phyloP scores from a whole-genome alignment of 2,797 vertebrate species.

The Zenarchopterus dispar region DNA sequence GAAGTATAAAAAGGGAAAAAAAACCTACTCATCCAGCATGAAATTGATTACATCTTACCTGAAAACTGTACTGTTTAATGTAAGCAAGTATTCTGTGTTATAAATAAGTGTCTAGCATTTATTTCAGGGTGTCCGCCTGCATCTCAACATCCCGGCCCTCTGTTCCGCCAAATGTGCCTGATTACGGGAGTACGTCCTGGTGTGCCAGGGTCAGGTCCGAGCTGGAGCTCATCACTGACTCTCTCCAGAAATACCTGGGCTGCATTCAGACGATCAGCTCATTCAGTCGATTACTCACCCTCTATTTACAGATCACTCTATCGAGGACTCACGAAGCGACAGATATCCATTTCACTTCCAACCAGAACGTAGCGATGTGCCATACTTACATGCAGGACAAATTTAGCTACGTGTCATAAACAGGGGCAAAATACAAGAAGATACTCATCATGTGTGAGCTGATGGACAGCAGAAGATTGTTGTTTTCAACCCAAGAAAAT shows the following conservation, averaged over 20 bases:
- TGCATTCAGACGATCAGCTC: background rate
- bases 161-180: background rate
- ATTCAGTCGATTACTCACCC: background rate
- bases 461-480: no score
- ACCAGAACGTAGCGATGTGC: background rate
- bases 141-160: background rate
- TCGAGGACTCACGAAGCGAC: background rate
- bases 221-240: background rate
- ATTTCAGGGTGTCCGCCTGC: no score
- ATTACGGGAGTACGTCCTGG: background rate
- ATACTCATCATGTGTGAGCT: no score
- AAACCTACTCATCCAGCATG: background rate
- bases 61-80: background rate
- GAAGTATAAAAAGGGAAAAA: background rate
- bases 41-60: background rate
- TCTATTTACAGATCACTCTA: no score
- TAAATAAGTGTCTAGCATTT: background rate
- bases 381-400: background rate
- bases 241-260: background rate
- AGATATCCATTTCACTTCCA: background rate
- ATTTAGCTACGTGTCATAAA: background rate
- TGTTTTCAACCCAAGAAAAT: no score
- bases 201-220: background rate
- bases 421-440: no score
- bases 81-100: background rate